Base-by-base conservation (phyloP, 2,888 invertebrate genomes). In the Hermodice carunculata region DNA sequence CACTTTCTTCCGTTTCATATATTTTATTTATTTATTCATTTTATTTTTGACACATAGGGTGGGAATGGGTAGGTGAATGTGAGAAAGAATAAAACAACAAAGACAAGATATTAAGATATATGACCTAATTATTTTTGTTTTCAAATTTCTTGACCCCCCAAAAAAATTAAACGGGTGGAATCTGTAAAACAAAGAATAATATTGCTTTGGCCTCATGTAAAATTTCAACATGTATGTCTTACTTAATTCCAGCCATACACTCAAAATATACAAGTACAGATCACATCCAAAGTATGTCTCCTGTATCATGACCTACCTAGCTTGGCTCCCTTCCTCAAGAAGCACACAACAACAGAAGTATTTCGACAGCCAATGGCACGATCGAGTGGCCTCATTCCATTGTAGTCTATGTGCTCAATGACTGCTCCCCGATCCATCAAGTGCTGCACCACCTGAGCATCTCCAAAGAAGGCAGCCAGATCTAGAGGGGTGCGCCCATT, bases 291-390 rank as follows among this genome's bases (percentile, higher is more conserved):
- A n/a, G n/a, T n/a, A n/a, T n/a, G n/a, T n/a, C n/a, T n/a, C n/a
- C n/a, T n/a, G n/a, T n/a, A n/a, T n/a, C n/a, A n/a, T n/a, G n/a
- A n/a, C n/a, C n/a, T n/a, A 83, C 86, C 96, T 60, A 98, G 89
- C 86, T 97, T 97, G 26, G 98, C 97, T 31, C 98, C 98, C 81
- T 94, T 93, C 77, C 94, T 92, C 70, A 98, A 88, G 84, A 98
- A 97, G 82, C 95, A 94, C 56, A 96, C 94, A 17, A 96, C 94
- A 87, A 93, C 91, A 42, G 91, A 90, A 67, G 94, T 91, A 86
- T 98, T 97, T 64, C 94, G 90, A 81, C 95, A 94, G 42, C 94
- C 94, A 63, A 98, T 95, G 1, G 97, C 96, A 64, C 96, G 89
- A 85, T 98, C 97, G 69, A 98, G 86, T 0, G 97, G 96, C 67